A percentile compares a stretch with the other conserved stretches of the same genome.
Evolutionary conservation across 2,888 invertebrate species (phyloP).

Genomic region (Cosmorhoe ocellata): DNA sequence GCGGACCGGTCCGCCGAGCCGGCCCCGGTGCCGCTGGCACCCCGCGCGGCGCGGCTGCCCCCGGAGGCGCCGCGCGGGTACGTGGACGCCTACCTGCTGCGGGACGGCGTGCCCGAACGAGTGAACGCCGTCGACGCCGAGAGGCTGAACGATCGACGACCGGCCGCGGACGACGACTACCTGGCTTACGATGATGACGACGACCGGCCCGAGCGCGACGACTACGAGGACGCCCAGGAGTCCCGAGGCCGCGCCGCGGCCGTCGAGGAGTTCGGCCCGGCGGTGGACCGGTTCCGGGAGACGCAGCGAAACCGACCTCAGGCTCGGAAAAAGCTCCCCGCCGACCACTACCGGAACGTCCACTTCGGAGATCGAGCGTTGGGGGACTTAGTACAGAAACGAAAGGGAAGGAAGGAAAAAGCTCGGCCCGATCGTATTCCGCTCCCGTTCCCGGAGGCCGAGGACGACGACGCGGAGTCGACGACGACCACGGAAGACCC

Average conservation of each 20-base stretch:
- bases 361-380: conserved; percentile 71
- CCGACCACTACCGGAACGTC: conserved; percentile 65
- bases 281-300: conserved; percentile 73
- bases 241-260: conserved; percentile 61
- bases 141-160: conserved; percentile 41
- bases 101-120: conserved; percentile 68
- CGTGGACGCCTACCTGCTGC: conserved; percentile 73
- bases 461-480: conserved; percentile 57
- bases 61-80: conserved; percentile 64
- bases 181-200: conserved; percentile 57
- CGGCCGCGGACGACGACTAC: conserved; percentile 55
- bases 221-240: conserved; percentile 72
- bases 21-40: conserved; percentile 28
- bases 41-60: conserved; percentile 67
- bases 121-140: conserved; percentile 67
- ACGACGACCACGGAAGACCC: conserved; percentile 77
- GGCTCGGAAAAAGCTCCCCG: conserved; percentile 43
- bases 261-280: conserved; percentile 62
- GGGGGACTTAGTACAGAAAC: conserved; percentile 46
- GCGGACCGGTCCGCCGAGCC: conserved; percentile 12
- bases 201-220: conserved; percentile 53
- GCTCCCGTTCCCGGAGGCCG: conserved; percentile 47
- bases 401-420: conserved; percentile 53
- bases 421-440: conserved; percentile 49
- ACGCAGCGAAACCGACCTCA: conserved; percentile 44